Base-by-base conservation (phyloP, 2,797 vertebrate species). In the Notoglanidium macrostoma region DNA sequence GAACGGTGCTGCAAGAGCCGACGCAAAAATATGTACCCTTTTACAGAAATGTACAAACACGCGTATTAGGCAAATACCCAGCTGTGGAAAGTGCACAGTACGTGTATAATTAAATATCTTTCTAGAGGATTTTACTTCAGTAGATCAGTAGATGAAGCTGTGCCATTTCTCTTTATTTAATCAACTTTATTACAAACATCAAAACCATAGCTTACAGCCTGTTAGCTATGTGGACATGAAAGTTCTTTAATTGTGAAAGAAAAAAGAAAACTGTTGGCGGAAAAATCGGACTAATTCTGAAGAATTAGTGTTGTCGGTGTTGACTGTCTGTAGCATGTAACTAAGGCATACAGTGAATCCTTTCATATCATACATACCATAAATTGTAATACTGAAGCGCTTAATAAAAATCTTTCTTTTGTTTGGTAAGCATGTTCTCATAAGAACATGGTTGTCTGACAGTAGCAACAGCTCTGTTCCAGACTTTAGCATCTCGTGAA, bases 1-100 rank as follows among this genome's bases (percentile, higher is more conserved):
- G 92, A 93, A 92, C 88, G 88, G 85, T 87, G 87, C 87, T 84
- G 90, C 90, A 91, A 93, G 93, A 29, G 32, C 57, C 59, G 51
- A 32, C 51, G 49, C 2, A 72, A 74, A 49, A 74, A 49, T 5
- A 46, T 49, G 44, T 74, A 51, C 44, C 23, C 44, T 15, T 46
- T 74, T 51, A n/a, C 44, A 26, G 44, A 74, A 49, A 74, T 73
- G 49, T n/a, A 76, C 5, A 51, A 0, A 29, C 26, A 44, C 8
- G 23, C 35, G 7, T 23, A 44, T 35, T 61, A 15, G 11, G 12
- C 4, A 15, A 21, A 72, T 72, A 72, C 4, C 65, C 65, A 35
- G 61, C 61, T 65, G 26, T 65, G n/a, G 11, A 12, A n/a, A 65
- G 61, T 67, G 12, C 10, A 65, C 26, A 29, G 26, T 40, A 8